Conservation (phyloP, 2,113 vertebrate species). For the Austrofundulus limnaeus region DNA sequence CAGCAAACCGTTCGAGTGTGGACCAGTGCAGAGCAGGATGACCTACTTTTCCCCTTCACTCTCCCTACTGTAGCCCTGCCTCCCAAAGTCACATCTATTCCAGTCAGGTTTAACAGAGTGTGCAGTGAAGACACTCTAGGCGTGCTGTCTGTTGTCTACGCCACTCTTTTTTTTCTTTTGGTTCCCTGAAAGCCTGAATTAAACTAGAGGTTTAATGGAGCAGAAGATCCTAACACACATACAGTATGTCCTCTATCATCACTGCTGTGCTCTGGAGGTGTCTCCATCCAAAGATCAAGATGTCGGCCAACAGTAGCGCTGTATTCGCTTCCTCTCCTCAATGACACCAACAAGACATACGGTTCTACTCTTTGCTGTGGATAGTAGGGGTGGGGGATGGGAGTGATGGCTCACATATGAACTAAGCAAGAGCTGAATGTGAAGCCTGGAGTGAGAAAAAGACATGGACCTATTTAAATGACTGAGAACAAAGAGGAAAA, state of each 20-base stretch:
- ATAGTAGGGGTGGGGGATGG: conserved; percentile 48
- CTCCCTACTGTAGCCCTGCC: conserved; percentile 59
- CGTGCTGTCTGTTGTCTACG: conserved; percentile 45
- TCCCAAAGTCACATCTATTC: conserved; percentile 56
- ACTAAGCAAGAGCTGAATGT: conserved; percentile 47
- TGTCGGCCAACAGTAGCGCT: conserved; percentile 23
- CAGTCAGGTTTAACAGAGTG: conserved; percentile 71
- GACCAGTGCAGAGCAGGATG: conserved; percentile 67
- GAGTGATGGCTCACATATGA: conserved; percentile 42
- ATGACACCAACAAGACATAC: conserved; percentile 53
- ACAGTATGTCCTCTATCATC: conserved; percentile 1
- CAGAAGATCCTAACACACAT: conserved; percentile 12
- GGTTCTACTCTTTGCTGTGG: conserved; percentile 38
- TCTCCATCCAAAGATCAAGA: conserved; percentile 45
- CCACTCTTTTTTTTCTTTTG: conserved; percentile 10
- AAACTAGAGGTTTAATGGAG: conserved; percentile 42
- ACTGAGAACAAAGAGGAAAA: conserved; percentile 40
- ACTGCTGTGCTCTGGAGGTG: conserved; percentile 23
- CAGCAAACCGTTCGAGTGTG: conserved; percentile 62
- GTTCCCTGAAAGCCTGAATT: conserved; percentile 44
- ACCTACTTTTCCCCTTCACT: conserved; percentile 76
- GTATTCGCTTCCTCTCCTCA: conserved; percentile 36
- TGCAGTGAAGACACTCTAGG: conserved; percentile 74
- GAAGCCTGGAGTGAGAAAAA: conserved; percentile 52
- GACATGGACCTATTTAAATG: conserved; percentile 46